phyloP scores from a whole-genome alignment of 2,113 vertebrate species.

The Cheirogaleus medius region DNA sequence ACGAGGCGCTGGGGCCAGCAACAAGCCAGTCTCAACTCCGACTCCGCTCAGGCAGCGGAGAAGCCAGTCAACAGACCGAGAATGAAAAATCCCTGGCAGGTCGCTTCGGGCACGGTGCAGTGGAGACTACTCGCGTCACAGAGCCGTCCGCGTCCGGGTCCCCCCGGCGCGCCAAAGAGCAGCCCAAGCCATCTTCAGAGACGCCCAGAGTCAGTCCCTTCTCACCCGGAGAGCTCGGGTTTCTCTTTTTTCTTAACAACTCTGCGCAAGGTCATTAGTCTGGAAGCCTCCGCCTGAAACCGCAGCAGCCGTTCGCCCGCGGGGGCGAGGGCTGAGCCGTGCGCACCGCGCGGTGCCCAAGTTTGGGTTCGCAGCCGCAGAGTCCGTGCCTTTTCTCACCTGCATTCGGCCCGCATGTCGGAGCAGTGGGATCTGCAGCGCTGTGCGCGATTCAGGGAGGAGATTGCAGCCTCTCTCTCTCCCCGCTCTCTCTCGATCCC shows the following conservation, averaged over 20 bases:
- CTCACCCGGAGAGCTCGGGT: conserved; percentile 75
- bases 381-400: conserved; percentile 88
- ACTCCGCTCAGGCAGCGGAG: conserved; percentile 74
- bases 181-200: conserved; percentile 84
- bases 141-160: conserved; percentile 76
- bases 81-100: conserved; percentile 67
- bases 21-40: conserved; percentile 78
- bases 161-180: conserved; percentile 70
- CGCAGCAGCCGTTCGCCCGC: conserved; percentile 78
- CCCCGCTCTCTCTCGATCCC: conserved; percentile 73
- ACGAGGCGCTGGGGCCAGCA: conserved; percentile 70
- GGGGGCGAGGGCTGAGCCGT: conserved; percentile 58
- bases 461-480: conserved; percentile 93
- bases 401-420: conserved; percentile 94
- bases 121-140: conserved; percentile 71
- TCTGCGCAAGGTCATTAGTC: conserved; percentile 91
- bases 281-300: conserved; percentile 82
- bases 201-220: conserved; percentile 79
- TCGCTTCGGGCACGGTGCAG: conserved; percentile 68
- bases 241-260: conserved; percentile 82
- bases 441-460: conserved; percentile 94
- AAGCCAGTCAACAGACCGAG: neutral
- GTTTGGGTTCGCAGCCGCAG: conserved; percentile 89
- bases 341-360: conserved; percentile 79
- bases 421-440: conserved; percentile 95